Percentiles rank a stretch among this genome's conserved stretches.
phyloP scores from a whole-genome alignment of 2,113 vertebrate species.

The Calyptommatus sinebrachiatus region DNA sequence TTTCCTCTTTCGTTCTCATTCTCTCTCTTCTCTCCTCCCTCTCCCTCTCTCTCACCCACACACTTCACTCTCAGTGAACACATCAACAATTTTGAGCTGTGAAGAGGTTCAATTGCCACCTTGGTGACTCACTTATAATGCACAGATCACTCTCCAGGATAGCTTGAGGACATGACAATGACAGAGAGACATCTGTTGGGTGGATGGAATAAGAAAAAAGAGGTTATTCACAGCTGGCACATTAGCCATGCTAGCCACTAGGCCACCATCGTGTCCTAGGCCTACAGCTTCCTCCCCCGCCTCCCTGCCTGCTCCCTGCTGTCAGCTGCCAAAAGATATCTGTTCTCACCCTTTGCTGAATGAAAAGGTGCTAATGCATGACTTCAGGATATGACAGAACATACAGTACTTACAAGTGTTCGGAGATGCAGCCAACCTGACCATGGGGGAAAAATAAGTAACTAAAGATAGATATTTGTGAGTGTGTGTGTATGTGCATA shows the following conservation, averaged over 20 bases:
- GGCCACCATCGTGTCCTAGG: constrained; percentile 72
- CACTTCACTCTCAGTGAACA: constrained; percentile 60
- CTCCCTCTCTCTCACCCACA: constrained; percentile 9
- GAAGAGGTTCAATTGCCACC: constrained; percentile 79
- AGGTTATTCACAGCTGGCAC: constrained; percentile 75
- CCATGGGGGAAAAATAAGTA: constrained; percentile 70
- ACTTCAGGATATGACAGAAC: constrained; percentile 91
- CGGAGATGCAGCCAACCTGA: constrained; percentile 78
- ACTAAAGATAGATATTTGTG: constrained; percentile 63
- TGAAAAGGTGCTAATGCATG: constrained; percentile 90
- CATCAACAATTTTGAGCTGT: constrained; percentile 78
- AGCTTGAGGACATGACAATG: constrained; percentile 78
- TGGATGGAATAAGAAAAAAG: constrained; percentile 52
- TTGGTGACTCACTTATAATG: constrained; percentile 75
- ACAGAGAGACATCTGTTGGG: constrained; percentile 80
- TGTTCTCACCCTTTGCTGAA: constrained; percentile 89
- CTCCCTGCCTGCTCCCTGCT: constrained; percentile 74
- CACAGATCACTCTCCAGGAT: constrained; percentile 75
- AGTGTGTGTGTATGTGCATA: constrained; percentile 4
- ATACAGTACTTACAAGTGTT: constrained; percentile 83
- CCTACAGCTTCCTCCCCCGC: constrained; percentile 67
- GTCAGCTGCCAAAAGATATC: constrained; percentile 87
- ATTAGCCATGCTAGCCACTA: constrained; percentile 77
- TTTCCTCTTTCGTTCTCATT: constrained; percentile 37
- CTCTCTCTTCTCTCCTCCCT: constrained; percentile 38